These are phyloP conservation scores for Aplysina aerophoba DNA, from an alignment of 37 sponge, comb jelly and placozoan species.

Conservation along the genomic window DNA sequence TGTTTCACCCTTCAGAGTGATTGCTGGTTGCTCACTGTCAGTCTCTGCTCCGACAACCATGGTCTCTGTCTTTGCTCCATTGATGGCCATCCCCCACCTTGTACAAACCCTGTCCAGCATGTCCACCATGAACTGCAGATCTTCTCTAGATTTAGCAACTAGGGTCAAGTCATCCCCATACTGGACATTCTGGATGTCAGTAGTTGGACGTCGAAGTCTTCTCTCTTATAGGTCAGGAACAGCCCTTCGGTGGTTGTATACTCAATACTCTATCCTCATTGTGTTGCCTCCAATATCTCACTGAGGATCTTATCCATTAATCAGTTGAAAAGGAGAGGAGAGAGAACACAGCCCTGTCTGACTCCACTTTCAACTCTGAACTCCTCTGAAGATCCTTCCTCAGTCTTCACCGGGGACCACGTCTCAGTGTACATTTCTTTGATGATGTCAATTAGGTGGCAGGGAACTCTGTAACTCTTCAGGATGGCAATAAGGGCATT, in stretches of 20 bases:
- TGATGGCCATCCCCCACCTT: background rate
- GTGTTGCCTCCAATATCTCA: background rate
- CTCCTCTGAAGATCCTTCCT: background rate
- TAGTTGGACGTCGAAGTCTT: too few species aligned
- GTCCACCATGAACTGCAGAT: background rate
- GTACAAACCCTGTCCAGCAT: background rate
- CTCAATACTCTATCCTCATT: background rate
- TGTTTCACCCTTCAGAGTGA: too few species aligned
- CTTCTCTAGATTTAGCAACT: background rate
- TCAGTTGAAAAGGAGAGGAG: slow-evolving; percentile 1
- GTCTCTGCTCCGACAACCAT: background rate
- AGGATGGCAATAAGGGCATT: background rate
- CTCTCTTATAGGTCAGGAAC: background rate
- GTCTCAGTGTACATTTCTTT: background rate
- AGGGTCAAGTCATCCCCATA: slow-evolving; percentile 12
- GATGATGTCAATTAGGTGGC: background rate
- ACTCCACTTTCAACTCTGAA: background rate
- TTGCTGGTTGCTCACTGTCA: background rate
- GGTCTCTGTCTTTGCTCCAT: background rate
- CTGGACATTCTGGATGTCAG: background rate
- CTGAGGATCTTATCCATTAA: background rate
- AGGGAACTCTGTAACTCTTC: background rate
- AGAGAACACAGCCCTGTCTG: slow-evolving; percentile 2
- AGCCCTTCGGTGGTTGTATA: background rate
- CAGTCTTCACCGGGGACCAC: background rate